Base-by-base conservation (phyloP, 2,797 vertebrate genomes). In the Xenentodon cancila region DNA sequence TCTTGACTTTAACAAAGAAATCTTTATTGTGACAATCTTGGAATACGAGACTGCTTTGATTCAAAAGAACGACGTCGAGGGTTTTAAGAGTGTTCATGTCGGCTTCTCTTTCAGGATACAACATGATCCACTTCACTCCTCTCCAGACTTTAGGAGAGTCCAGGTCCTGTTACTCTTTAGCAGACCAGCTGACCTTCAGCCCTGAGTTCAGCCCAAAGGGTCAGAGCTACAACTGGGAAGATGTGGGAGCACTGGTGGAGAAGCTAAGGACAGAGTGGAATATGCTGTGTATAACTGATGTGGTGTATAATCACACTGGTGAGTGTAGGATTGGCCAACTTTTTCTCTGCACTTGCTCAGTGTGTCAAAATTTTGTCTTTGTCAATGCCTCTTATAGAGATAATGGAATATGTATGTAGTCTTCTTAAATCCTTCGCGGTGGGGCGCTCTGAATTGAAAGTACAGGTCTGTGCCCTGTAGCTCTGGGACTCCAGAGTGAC, bases 261-360 rank as follows among this genome's bases (percentile, higher is more conserved):
- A 97, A 92, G 83, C 0, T 98, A 53, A 94, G 89, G 89, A 95
- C 78, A 13, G 96, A 98, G 3, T 99, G 97, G 97, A 93, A 94
- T 77, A 85, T 98, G 88, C 84, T 98, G 79, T 96, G 95, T 64
- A 95, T 99, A 57, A 99, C 97, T 9, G 97, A 99, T 47, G 96
- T 99, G 54, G 97, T 99, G 68, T 99, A 98, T 85, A 98, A 98
- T 84, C 97, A 99, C 59, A 99, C 97, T 57, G 97, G 97, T 99
- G 90, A 59, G 85, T 59, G 21, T 7, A n/a, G n/a, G n/a, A n/a
- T n/a, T n/a, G n/a, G n/a, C n/a, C n/a, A n/a, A 25, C 25, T 25
- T 25, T 25, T 25, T 25, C 25, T 25, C 25, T 25, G 25, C 25
- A 25, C 25, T 25, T 5, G 25, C 25, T 25, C 25, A 25, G 25